Evolutionary conservation across 2,888 invertebrate species (phyloP).

Genomic region (Caenorhabditis afra): DNA sequence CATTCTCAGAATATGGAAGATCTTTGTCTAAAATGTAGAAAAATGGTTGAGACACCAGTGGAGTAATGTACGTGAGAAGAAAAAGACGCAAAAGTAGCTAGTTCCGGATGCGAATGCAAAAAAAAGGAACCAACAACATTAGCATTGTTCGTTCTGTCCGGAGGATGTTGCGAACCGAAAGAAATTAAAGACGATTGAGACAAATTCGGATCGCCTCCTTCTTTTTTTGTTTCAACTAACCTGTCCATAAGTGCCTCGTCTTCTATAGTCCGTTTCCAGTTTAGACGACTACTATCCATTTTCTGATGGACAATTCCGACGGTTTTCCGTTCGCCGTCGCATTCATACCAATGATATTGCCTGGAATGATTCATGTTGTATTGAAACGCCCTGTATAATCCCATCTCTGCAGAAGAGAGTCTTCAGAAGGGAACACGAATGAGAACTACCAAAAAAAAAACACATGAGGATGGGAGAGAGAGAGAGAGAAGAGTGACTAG

Average conservation of each 20-base stretch:
- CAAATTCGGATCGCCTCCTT: no score
- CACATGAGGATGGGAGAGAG: not conserved
- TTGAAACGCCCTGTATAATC: not conserved
- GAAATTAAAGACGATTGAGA: not conserved
- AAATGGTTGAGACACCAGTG: not conserved
- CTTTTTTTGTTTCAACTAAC: conserved; percentile 18
- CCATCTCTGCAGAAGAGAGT: no score
- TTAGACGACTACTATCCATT: conserved; percentile 27
- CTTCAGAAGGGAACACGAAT: no score
- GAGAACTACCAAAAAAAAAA: not conserved
- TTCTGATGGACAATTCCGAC: not conserved
- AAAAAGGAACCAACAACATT: no score
- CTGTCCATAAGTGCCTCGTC: conserved; percentile 45
- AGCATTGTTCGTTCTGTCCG: not conserved
- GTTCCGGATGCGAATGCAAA: no score
- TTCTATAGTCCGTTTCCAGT: not conserved
- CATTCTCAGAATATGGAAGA: not conserved
- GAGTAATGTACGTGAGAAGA: not conserved
- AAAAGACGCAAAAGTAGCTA: not conserved
- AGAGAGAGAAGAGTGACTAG: conserved; percentile 9
- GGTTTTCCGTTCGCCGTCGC: not conserved
- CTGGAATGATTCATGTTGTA: conserved; percentile 3
- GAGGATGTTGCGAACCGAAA: conserved; percentile 2
- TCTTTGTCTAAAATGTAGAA: not conserved
- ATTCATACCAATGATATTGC: conserved; percentile 19